phyloP scores from a whole-genome alignment of 2,888 invertebrate species.

The Chromoteleia sp. region DNA sequence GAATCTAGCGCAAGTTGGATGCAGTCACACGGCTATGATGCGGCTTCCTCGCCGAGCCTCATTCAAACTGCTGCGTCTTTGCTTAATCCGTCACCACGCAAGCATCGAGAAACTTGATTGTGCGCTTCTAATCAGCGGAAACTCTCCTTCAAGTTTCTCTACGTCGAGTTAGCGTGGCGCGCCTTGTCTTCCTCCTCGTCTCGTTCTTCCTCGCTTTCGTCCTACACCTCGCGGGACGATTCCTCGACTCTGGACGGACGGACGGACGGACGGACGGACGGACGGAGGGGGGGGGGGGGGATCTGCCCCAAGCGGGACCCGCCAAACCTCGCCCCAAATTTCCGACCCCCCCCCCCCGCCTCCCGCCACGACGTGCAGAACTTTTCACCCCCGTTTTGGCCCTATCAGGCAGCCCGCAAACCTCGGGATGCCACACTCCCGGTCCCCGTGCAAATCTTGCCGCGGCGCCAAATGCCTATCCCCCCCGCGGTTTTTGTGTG shows the following conservation, averaged over 20 bases:
- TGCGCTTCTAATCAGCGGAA: conserved; percentile 83
- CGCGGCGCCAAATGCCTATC: no score
- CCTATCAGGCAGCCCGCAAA: conserved; percentile 73
- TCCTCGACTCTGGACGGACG: no score
- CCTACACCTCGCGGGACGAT: no score
- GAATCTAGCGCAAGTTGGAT: conserved; percentile 58
- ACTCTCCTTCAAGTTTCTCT: conserved; percentile 80
- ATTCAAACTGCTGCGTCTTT: conserved; percentile 72
- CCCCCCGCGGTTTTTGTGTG: no score
- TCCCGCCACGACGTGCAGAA: conserved; percentile 67
- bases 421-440: no score
- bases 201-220: conserved; percentile 30
- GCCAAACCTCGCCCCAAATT: conserved; percentile 71
- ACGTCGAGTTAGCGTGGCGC: conserved; percentile 77
- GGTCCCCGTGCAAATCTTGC: no score
- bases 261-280: not conserved
- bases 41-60: conserved; percentile 55
- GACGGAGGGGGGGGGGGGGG: not conserved
- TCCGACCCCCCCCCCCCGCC: conserved; percentile 65
- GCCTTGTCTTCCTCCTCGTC: conserved; percentile 40
- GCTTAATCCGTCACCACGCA: conserved; percentile 77
- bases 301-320: conserved; percentile 38
- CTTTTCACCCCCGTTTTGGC: conserved; percentile 45
- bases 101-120: conserved; percentile 79
- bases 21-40: conserved; percentile 61